Percentiles rank a stretch among this genome's conserved stretches.
Conservation (phyloP, 2,888 invertebrate genomes). For the Epinotia brunnichana region DNA sequence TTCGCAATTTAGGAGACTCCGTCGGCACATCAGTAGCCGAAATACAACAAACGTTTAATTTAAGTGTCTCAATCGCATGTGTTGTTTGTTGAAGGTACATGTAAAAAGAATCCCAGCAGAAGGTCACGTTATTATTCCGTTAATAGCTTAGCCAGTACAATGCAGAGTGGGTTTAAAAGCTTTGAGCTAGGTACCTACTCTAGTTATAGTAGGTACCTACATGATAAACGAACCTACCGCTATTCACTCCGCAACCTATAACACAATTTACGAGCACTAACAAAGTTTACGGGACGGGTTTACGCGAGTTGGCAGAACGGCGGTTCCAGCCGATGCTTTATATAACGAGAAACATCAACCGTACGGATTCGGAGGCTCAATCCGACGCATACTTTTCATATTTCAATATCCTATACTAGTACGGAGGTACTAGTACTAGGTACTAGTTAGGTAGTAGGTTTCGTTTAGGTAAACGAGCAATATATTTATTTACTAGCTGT, state of each 20-base stretch:
- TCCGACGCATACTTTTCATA: too few species aligned
- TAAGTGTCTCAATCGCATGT: too few species aligned
- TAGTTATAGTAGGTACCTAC: not conserved
- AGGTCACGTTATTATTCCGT: not conserved
- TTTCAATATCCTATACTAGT: too few species aligned
- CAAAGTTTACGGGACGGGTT: slow-evolving; percentile 46
- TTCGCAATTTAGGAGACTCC: too few species aligned
- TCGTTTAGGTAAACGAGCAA: too few species aligned
- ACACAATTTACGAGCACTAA: slow-evolving; percentile 46
- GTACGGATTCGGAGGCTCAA: too few species aligned
- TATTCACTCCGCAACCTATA: slow-evolving; percentile 38
- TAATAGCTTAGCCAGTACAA: not conserved
- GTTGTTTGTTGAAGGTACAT: too few species aligned
- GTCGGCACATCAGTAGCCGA: too few species aligned
- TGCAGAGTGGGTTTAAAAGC: not conserved
- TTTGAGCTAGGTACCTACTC: not conserved
- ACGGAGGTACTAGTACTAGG: too few species aligned
- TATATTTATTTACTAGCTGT: too few species aligned
- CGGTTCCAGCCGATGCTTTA: slow-evolving; percentile 9
- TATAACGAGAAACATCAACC: not conserved
- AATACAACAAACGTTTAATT: too few species aligned
- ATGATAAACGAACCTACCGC: not conserved
- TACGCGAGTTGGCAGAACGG: slow-evolving; percentile 19
- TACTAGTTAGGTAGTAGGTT: too few species aligned
- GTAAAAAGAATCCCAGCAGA: not conserved